Conservation (phyloP, 2,797 vertebrate species). For the Sarcoramphus papa region DNA sequence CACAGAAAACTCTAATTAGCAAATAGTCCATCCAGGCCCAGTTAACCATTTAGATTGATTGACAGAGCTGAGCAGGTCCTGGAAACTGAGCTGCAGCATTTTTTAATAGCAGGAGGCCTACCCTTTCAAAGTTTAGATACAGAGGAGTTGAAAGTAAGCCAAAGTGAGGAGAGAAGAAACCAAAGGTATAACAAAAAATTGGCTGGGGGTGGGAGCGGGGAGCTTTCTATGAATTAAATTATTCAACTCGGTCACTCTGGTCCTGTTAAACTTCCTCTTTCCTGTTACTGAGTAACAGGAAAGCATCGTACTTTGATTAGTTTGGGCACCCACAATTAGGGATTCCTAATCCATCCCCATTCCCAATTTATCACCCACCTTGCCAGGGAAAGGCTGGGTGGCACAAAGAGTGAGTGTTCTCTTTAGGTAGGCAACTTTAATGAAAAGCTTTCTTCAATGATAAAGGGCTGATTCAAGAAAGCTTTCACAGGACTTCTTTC, state of each 20-base stretch:
- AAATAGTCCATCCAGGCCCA: background rate
- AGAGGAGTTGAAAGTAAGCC: background rate
- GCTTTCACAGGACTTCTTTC: background rate
- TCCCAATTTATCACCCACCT: background rate
- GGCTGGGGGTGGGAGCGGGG: background rate
- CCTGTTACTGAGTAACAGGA: background rate
- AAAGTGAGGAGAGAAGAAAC: background rate
- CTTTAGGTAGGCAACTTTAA: background rate
- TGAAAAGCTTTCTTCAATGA: background rate
- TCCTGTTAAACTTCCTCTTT: background rate
- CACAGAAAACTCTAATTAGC: conserved; percentile 1
- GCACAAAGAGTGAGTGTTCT: background rate
- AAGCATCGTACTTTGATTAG: background rate
- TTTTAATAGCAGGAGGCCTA: background rate
- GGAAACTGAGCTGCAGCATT: background rate
- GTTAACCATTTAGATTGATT: background rate
- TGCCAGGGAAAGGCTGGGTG: background rate
- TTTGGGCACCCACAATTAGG: background rate
- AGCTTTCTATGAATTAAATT: background rate
- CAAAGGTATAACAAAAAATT: background rate
- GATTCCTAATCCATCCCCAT: background rate
- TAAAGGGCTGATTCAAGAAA: background rate
- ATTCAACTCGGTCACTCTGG: background rate
- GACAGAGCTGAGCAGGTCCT: background rate
- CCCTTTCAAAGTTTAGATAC: background rate